phyloP scores from a whole-genome alignment of 35 echinoderm and acorn worm genomes.

The Amphiura filiformis region DNA sequence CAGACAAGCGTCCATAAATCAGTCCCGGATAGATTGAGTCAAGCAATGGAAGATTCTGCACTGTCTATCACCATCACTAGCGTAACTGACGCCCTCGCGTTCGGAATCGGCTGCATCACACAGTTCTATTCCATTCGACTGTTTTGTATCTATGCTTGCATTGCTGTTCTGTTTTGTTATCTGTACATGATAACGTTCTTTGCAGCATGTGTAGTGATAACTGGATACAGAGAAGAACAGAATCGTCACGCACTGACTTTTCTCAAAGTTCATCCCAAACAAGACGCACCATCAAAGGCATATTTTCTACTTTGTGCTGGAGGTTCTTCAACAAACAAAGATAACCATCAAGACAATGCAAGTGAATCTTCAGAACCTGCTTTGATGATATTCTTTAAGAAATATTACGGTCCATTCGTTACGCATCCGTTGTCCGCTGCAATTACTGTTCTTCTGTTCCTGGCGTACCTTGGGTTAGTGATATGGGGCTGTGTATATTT shows the following conservation, averaged over 20 bases:
- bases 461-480: conserved; percentile 22
- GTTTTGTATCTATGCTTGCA: too few relatives aligned
- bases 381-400: too few relatives aligned
- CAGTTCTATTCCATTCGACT: conserved; percentile 28
- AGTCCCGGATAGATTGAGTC: conserved; percentile 27
- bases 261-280: neutral
- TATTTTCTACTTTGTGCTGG: conserved; percentile 5
- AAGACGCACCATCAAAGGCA: neutral
- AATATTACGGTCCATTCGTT: too few relatives aligned
- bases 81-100: too few relatives aligned
- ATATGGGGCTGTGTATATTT: conserved; percentile 25
- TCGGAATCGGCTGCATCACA: neutral
- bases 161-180: conserved; percentile 53
- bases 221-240: too few relatives aligned
- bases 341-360: neutral
- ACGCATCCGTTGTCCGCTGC: neutral
- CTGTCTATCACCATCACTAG: conserved; percentile 62
- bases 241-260: too few relatives aligned
- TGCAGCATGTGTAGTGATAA: conserved; percentile 31
- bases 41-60: conserved; percentile 38
- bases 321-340: neutral
- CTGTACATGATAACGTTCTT: conserved; percentile 59
- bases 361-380: conserved; percentile 30
- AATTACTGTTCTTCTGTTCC: conserved; percentile 15
- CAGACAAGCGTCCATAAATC: neutral